These are phyloP conservation scores for Rhagonycha fulva DNA, from an alignment of 2,888 invertebrate species.

Conservation along the genomic window DNA sequence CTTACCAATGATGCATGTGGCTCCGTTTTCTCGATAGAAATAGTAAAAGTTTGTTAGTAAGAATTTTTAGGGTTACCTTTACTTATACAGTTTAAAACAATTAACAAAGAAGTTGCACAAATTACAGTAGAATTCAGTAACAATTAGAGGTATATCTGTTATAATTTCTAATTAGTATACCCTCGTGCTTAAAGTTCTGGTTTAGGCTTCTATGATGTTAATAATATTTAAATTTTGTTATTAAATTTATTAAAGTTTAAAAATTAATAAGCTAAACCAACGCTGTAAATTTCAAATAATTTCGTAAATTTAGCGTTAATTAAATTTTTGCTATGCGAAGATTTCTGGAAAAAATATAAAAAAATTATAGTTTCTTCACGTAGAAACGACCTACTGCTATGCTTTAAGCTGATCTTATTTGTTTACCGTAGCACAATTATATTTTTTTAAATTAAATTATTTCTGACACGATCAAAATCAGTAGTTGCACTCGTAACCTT, in stretches of 20 bases:
- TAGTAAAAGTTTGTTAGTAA: not conserved
- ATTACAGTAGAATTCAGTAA: not conserved
- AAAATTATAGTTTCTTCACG: too few species aligned
- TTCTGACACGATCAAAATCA: not conserved
- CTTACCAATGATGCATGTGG: not conserved
- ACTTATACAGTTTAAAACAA: not conserved
- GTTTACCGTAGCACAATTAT: not conserved
- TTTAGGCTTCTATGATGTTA: not conserved
- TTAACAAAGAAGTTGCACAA: not conserved
- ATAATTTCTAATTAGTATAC: not conserved
- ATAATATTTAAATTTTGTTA: not conserved
- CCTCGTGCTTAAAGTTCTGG: not conserved
- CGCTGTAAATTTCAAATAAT: not conserved
- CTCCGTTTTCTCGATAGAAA: not conserved
- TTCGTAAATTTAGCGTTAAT: not conserved
- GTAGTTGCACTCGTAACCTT: not conserved
- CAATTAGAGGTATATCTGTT: not conserved
- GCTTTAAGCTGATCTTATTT: not conserved
- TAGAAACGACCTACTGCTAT: too few species aligned
- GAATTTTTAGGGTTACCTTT: not conserved
- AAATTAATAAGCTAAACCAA: not conserved
- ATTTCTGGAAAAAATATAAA: too few species aligned
- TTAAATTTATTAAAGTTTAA: not conserved
- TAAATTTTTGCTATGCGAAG: too few species aligned
- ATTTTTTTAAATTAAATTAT: not conserved